These are phyloP conservation scores for Trimorus sp. DNA, from an alignment of 2,888 invertebrate genomes.

Conservation along the genomic window DNA sequence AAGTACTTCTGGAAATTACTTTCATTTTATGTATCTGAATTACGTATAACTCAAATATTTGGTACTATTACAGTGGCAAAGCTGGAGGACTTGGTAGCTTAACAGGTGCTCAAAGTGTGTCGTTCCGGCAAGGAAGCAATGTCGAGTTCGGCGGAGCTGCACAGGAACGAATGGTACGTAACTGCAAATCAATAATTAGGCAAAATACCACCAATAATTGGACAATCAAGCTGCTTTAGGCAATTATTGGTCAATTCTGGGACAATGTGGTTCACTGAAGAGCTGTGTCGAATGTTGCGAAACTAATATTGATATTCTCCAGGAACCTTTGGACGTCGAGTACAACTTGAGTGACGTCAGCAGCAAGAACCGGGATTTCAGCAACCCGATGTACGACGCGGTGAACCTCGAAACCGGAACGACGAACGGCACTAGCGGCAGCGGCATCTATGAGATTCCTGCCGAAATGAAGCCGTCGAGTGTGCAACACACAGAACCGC, in stretches of 20 bases:
- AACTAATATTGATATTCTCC: background rate
- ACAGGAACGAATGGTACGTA: conserved; percentile 80
- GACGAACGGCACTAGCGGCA: conserved; percentile 85
- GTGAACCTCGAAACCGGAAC: conserved; percentile 86
- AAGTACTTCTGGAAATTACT: background rate
- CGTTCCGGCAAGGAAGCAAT: conserved; percentile 96
- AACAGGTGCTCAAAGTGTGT: conserved; percentile 94
- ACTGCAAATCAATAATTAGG: background rate
- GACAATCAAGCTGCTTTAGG: too few species aligned
- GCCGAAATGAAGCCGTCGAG: conserved; percentile 91
- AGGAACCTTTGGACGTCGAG: conserved; percentile 88
- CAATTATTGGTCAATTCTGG: background rate
- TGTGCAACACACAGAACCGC: conserved; percentile 89
- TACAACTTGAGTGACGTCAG: conserved; percentile 90
- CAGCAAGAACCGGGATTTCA: conserved; percentile 94
- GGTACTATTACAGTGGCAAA: conserved; percentile 85
- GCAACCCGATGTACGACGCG: conserved; percentile 99
- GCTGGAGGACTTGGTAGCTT: conserved; percentile 90
- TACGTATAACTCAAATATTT: too few species aligned
- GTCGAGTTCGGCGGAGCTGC: conserved; percentile 90
- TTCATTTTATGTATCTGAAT: too few species aligned
- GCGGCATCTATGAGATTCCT: conserved; percentile 91
- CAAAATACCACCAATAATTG: background rate
- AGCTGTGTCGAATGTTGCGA: too few species aligned
- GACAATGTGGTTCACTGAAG: too few species aligned